Evolutionary conservation across 2,888 invertebrate genomes (phyloP).

Genomic region (Calliphora vomitoria): DNA sequence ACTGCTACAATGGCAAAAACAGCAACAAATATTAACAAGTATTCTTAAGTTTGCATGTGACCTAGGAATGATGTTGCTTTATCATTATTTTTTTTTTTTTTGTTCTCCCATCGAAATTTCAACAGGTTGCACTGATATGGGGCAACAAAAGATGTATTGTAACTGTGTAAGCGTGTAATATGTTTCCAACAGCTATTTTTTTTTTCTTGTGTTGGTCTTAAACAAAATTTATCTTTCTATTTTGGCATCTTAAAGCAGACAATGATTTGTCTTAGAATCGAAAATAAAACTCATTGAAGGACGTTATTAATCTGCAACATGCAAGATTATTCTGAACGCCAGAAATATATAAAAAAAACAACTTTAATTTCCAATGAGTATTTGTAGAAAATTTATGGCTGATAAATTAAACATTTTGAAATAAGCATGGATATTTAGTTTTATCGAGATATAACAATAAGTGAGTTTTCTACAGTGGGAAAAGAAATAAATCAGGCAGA

Average conservation of each 20-base stretch:
- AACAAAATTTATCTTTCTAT: constrained; percentile 9
- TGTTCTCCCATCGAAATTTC: constrained; percentile 28
- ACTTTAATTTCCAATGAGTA: constrained; percentile 7
- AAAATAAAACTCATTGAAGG: constrained; percentile 36
- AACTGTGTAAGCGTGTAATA: not conserved
- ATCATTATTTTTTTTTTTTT: not conserved
- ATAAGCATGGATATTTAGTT: not conserved
- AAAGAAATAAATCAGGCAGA: too few relatives aligned
- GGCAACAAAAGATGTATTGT: not conserved
- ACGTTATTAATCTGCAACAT: constrained; percentile 40
- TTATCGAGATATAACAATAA: not conserved
- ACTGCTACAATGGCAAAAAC: not conserved
- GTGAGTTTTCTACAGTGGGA: too few relatives aligned
- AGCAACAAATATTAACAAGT: not conserved
- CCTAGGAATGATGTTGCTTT: constrained; percentile 7
- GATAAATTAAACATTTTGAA: constrained; percentile 30
- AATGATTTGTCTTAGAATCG: constrained; percentile 18
- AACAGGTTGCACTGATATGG: constrained; percentile 53
- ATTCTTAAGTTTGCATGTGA: not conserved
- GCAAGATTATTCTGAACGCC: constrained; percentile 16
- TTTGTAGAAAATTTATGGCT: constrained; percentile 35
- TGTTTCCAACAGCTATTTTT: not conserved
- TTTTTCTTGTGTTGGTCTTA: not conserved
- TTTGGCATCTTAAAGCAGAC: not conserved
- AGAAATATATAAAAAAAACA: not conserved